Conservation (phyloP, 2,113 vertebrate genomes). For the Antigone vipio region DNA sequence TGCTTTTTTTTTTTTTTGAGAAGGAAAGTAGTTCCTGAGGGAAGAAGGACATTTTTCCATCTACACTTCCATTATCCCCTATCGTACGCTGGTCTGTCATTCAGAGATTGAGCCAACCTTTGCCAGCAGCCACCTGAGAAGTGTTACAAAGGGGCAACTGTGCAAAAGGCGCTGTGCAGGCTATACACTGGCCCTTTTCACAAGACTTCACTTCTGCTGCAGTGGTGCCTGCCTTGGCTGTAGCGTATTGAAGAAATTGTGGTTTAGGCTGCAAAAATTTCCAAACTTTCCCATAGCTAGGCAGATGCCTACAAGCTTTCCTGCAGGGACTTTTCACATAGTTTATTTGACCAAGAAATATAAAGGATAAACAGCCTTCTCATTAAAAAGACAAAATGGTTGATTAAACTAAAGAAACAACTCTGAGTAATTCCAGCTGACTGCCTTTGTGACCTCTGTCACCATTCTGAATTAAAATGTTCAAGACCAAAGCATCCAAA, state of each 20-base stretch:
- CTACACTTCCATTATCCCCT: neutral
- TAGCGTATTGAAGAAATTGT: neutral
- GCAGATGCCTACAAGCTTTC: neutral
- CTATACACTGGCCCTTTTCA: neutral
- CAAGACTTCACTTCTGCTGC: neutral
- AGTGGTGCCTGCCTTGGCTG: neutral
- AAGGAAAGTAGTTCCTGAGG: neutral
- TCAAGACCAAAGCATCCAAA: neutral
- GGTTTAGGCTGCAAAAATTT: neutral
- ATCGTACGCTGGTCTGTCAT: neutral
- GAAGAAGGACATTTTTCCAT: conserved; percentile 13
- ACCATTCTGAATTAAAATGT: neutral
- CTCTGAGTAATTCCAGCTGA: neutral
- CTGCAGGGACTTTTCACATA: neutral
- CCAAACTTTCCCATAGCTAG: neutral
- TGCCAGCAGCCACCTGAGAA: neutral
- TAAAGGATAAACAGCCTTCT: neutral
- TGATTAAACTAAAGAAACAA: neutral
- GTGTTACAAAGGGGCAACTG: neutral
- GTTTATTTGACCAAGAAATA: neutral
- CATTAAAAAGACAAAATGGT: neutral
- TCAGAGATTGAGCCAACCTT: neutral
- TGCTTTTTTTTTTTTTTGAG: too few relatives aligned
- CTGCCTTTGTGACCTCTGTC: neutral
- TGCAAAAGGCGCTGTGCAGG: fast-evolving